Evolutionary conservation across 37 sponge, comb jelly and placozoan species (phyloP).

Genomic region (Lycopodina hypogea): DNA sequence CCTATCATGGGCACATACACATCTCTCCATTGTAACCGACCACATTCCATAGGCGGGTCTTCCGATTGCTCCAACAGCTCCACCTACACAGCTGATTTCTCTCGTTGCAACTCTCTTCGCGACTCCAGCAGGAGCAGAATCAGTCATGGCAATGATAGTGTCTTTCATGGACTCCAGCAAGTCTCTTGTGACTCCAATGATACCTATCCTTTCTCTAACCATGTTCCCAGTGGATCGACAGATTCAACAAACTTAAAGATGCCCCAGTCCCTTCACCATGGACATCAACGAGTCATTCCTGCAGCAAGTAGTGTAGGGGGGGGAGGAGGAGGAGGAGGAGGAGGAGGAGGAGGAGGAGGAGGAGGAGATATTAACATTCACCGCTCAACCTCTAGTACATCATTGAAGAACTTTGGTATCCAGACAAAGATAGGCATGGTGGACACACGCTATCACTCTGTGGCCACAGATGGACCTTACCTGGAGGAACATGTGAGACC

Average conservation of each 20-base stretch:
- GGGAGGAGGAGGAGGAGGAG: background rate
- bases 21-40: slow-evolving; percentile 23
- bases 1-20: slow-evolving; percentile 27
- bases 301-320: background rate
- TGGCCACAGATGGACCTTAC: slow-evolving; percentile 24
- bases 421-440: slow-evolving; percentile 17
- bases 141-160: slow-evolving; percentile 26
- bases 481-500: slow-evolving; percentile 12
- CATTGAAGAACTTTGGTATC: slow-evolving; percentile 32
- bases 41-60: slow-evolving; percentile 57
- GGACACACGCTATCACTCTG: slow-evolving; percentile 45
- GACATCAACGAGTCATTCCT: background rate
- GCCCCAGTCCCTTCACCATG: slow-evolving; percentile 14
- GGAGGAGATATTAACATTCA: slow-evolving; percentile 11
- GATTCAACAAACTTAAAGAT: slow-evolving; percentile 35
- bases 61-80: slow-evolving; percentile 62
- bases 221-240: slow-evolving; percentile 19
- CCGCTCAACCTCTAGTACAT: slow-evolving; percentile 50
- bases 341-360: background rate
- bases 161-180: slow-evolving; percentile 13
- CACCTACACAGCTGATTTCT: slow-evolving; percentile 31
- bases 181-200: slow-evolving; percentile 53
- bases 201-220: slow-evolving; percentile 7
- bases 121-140: slow-evolving; percentile 45
- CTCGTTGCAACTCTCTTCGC: slow-evolving; percentile 49